Base-by-base conservation (phyloP, 2,797 vertebrate species). In the Avahi laniger region DNA sequence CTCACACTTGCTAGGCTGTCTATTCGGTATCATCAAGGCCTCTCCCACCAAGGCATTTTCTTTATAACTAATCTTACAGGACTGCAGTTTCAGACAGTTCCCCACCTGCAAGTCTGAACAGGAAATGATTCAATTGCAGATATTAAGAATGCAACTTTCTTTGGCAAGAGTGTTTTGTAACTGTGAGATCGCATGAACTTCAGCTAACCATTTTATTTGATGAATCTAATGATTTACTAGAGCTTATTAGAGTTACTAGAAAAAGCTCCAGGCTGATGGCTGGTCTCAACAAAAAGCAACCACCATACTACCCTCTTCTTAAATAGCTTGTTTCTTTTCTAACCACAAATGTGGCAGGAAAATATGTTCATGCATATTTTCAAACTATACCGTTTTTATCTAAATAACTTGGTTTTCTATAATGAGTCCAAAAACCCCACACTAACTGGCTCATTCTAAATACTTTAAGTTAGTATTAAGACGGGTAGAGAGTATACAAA, bases 161-260 rank as follows among this genome's bases (percentile, higher is more conserved):
- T 97, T 97, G 93, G 96, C 96, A 97, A 98, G 80, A 94, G 9
- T 84, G 20, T 97, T 95, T 94, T 93, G 87, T 95, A 97, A 97
- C 78, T 72, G 20, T 79, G 46, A 91, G 57, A 81, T 93, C 97
- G 92, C 96, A 70, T 72, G 89, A 97, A 96, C 80, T 90, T 92
- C 70, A 83, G 93, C 50, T 79, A 26, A 81, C 82, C 48, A 93
- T 85, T 92, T 97, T 95, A 94, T 80, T 94, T 20, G 30, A 91
- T 54, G 35, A 28, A 95, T 59, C 84, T 92, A 80, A 95, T 80
- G 73, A 96, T 65, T 65, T 65, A 59, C 57, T 59, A 28, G 26
- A 59, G 26, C 24, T 57, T 57, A 57, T 57, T 57, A 57, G 15
- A 65, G 75, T 97, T 93, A 91, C 65, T 43, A 38, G 48, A 87